phyloP scores from a whole-genome alignment of 1,140 invertebrate species.

The Euwallacea similis region DNA sequence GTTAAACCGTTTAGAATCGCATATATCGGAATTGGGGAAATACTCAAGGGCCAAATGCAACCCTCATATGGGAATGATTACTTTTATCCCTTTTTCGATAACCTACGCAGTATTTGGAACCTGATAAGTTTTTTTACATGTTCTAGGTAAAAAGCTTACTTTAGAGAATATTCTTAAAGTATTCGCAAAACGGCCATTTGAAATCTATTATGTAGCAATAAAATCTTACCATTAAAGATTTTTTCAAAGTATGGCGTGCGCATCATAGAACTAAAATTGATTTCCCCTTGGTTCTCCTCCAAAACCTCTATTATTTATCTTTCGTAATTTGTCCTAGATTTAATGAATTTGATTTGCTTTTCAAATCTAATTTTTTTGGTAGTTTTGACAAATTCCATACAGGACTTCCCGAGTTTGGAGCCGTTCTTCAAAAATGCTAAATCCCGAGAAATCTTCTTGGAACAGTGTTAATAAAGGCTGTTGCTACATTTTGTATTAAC shows the following conservation, averaged over 20 bases:
- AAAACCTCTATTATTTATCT: slow-evolving; percentile 47
- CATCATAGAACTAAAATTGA: slow-evolving; percentile 50
- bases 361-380: slow-evolving; percentile 46
- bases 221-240: slow-evolving; percentile 6
- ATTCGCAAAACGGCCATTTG: slow-evolving; percentile 28
- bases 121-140: slow-evolving; percentile 53
- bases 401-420: too few species aligned
- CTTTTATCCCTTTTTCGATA: slow-evolving; percentile 52
- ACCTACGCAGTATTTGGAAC: slow-evolving; percentile 47
- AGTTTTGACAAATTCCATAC: slow-evolving; percentile 55
- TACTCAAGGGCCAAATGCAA: slow-evolving; percentile 64
- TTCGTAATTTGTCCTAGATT: slow-evolving; percentile 52
- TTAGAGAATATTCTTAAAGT: slow-evolving; percentile 40
- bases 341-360: not conserved
- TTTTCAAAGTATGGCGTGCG: slow-evolving; percentile 18
- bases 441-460: slow-evolving; percentile 14
- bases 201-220: not conserved
- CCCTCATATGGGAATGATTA: slow-evolving; percentile 63
- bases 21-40: slow-evolving; percentile 63
- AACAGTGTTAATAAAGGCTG: slow-evolving; percentile 5
- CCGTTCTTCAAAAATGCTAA: too few species aligned
- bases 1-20: slow-evolving; percentile 64
- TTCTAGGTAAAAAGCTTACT: slow-evolving; percentile 42
- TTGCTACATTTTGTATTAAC: slow-evolving; percentile 1
- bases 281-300: slow-evolving; percentile 35